Conservation (phyloP, 2,797 vertebrate genomes). For the Otolemur crassicaudatus region DNA sequence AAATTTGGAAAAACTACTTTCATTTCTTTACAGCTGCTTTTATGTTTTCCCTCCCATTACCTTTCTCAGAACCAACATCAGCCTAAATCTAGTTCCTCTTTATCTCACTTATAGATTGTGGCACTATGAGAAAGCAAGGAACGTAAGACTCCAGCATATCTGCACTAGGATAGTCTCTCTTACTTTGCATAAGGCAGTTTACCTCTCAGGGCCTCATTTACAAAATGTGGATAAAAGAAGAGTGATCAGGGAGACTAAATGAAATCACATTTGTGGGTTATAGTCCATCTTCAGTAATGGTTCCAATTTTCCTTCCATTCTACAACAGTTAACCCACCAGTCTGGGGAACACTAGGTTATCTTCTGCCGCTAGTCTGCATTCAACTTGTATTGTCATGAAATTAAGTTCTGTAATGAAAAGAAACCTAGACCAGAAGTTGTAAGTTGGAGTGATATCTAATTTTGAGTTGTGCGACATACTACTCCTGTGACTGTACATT, state of each 20-base stretch:
- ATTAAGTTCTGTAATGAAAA: background rate
- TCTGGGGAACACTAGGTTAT: background rate
- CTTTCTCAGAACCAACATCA: background rate
- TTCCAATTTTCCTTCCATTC: constrained; percentile 3
- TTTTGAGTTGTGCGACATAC: background rate
- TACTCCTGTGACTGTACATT: background rate
- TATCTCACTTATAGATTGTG: background rate
- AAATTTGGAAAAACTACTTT: background rate
- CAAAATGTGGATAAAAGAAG: constrained; percentile 24
- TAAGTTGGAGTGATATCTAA: background rate
- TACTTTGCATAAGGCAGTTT: background rate
- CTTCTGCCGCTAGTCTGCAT: background rate
- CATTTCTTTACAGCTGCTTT: constrained; percentile 29
- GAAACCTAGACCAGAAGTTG: background rate
- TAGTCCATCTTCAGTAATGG: background rate
- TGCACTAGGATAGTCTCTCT: background rate
- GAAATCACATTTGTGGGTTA: background rate
- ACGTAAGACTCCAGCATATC: background rate
- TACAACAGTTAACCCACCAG: background rate
- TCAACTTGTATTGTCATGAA: background rate
- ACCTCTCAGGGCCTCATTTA: background rate
- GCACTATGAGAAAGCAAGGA: background rate
- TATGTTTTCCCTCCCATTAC: background rate
- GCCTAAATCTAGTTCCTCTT: background rate
- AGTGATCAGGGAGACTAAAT: constrained; percentile 33